phyloP scores from a whole-genome alignment of 2,113 vertebrate genomes.

The Microcebus tavaratra region DNA sequence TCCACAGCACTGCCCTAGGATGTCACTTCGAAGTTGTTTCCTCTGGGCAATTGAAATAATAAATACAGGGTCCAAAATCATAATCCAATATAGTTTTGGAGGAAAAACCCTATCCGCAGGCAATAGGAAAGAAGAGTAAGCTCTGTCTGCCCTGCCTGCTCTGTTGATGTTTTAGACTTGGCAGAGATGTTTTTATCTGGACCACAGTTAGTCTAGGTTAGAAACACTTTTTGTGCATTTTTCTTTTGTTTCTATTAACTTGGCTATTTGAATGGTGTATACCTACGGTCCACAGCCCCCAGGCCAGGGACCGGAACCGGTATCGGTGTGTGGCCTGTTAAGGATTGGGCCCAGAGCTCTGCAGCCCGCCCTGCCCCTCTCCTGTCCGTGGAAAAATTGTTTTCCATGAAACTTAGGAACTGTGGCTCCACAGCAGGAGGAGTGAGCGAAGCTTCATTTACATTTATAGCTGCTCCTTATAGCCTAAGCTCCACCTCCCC shows the following conservation, averaged over 20 bases:
- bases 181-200: background rate
- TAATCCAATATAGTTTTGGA: background rate
- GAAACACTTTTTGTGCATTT: background rate
- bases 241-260: background rate
- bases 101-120: background rate
- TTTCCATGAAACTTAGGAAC: no score
- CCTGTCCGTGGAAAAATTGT: no score
- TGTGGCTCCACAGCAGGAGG: no score
- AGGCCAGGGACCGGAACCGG: no score
- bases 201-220: background rate
- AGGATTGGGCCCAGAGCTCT: no score
- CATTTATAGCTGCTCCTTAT: no score
- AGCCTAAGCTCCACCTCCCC: no score
- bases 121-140: background rate
- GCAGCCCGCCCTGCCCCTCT: no score
- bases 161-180: background rate
- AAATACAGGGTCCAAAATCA: background rate
- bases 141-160: background rate
- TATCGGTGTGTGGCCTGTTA: no score
- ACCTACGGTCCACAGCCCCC: no score
- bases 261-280: background rate
- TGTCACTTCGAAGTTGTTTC: slow-evolving; percentile 44
- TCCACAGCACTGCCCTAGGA: background rate
- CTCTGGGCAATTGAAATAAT: background rate
- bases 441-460: no score